Base-by-base conservation (phyloP, 2,888 invertebrate genomes). In the Drosophila kanekoi region DNA sequence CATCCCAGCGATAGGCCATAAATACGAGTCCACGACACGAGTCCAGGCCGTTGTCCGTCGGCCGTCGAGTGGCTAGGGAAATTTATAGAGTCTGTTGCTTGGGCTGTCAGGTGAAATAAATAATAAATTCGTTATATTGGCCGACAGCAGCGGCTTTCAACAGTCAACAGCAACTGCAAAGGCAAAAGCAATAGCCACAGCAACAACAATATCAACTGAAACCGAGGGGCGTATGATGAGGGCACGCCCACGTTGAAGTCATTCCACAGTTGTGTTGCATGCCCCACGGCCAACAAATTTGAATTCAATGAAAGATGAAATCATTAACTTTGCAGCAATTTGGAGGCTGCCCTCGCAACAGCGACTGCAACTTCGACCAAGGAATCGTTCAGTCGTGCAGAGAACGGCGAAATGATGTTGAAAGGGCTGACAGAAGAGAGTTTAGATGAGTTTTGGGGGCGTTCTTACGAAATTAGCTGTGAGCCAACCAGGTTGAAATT, bases 21-120 rank as follows among this genome's bases (percentile, higher is more conserved):
- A 77, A 77, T 79, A 79, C 62, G 81, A 70, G 51, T 65, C 56
- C 60, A 58, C 37, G n/a, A 45, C 54, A 40, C 28, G 28, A 28
- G 28, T 28, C 28, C 28, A 28, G 28, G 28, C 28, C 28, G 28
- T 28, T 28, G 28, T 28, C 28, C 28, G 28, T 28, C 28, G 28
- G 8, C 28, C 28, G 65, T 38, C 68, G 71, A 77, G 61, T 66
- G 81, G 87, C 88, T 89, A 87, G 89, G 71, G 79, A 90, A 90
- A 90, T 90, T 91, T 90, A 91, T 90, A 84, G 91, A 89, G 87
- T 91, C 89, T 91, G 90, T 87, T 91, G 91, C 87, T 80, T 81
- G 85, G 82, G 87, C 90, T 92, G 91, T 92, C 91, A 91, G 92
- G 91, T 92, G 92, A 91, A 92, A 92, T 91, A 91, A 92, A 91